Evolutionary conservation across 2,113 vertebrate genomes (phyloP), one percentile per base, ranked within the genome.

Genomic region (Vidua chalybeata): DNA sequence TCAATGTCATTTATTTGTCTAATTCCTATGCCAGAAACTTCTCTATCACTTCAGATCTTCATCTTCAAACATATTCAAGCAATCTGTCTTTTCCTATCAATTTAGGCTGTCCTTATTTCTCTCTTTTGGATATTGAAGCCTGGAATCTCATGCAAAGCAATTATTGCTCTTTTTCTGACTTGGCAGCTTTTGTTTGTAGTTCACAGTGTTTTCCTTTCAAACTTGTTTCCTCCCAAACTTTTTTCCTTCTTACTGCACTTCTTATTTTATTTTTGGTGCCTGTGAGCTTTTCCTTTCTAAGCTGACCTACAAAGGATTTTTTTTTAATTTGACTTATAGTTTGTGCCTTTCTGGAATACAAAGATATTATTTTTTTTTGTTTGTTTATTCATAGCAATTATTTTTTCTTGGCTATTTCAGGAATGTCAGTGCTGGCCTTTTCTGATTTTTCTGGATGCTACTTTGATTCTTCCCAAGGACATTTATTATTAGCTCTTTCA

Each of bases 401-500:
- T 90, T 78, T 96, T 96, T 95, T 89, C 64, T 89, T 94, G 64
- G 23, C 86, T 96, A 88, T 96, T 96, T 94, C 83, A 90, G 88
- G 90, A 95, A 82, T 84, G 90, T 82, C 80, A 93, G 41, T 58
- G 23, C 52, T 89, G 88, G 96, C 49, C 90, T 93, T 96, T 93
- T 95, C 73, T 87, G 76, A 67, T 86, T 96, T 93, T 88, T 83
- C 90, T 94, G 90, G 72, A 93, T 96, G 88, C 21, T 96, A 93
- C 92, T 92, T 93, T 94, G 90, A 91, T 72, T 90, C 88, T 78
- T 94, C 89, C 66, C 96, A 96, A 96, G 96, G 94, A 94, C 90
- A 81, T 89, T 82, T 95, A 96, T 96, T 96, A 94, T 96, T 97
- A 96, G 96, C 79, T 95, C 56, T 90, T 88, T 52, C 62, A 93